Percentiles rank a stretch among this genome's conserved stretches.
These are phyloP conservation scores for Chaetophractus vellerosus DNA, from an alignment of 2,797 vertebrate genomes.

Conservation along the genomic window DNA sequence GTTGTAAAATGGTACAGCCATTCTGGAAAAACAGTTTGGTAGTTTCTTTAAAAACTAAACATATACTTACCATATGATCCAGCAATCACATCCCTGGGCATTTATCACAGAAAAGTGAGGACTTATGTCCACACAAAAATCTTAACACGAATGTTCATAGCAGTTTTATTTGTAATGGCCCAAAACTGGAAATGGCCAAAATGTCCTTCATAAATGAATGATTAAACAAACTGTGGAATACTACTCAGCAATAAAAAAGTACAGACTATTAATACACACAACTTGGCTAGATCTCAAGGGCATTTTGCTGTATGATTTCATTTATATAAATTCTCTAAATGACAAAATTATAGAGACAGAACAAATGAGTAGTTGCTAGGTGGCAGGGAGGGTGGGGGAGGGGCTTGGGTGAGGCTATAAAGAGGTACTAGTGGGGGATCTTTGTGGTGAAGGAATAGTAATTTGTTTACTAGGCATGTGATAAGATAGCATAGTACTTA, in stretches of 20 bases:
- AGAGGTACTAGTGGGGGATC: neutral
- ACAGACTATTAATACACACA: rapidly evolving
- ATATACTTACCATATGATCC: neutral
- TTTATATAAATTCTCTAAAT: neutral
- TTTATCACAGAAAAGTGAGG: neutral
- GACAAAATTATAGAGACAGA: neutral
- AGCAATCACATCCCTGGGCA: neutral
- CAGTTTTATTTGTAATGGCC: neutral
- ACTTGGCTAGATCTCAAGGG: neutral
- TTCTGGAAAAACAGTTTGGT: neutral
- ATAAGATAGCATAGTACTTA: neutral
- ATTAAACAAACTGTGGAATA: neutral
- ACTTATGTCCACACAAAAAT: neutral
- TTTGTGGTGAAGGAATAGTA: neutral
- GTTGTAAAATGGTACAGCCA: neutral
- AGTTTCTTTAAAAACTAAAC: neutral
- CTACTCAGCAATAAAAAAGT: neutral
- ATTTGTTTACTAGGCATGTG: rapidly evolving
- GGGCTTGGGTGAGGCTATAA: rapidly evolving
- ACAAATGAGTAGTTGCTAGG: neutral
- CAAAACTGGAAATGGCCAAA: neutral
- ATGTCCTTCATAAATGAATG: too few relatives aligned
- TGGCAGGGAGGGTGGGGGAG: rapidly evolving
- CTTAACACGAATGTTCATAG: neutral
- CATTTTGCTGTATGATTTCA: rapidly evolving